These are phyloP conservation scores for Eurystomus glaucurus DNA, from an alignment of 2,797 vertebrate species.

Conservation along the genomic window DNA sequence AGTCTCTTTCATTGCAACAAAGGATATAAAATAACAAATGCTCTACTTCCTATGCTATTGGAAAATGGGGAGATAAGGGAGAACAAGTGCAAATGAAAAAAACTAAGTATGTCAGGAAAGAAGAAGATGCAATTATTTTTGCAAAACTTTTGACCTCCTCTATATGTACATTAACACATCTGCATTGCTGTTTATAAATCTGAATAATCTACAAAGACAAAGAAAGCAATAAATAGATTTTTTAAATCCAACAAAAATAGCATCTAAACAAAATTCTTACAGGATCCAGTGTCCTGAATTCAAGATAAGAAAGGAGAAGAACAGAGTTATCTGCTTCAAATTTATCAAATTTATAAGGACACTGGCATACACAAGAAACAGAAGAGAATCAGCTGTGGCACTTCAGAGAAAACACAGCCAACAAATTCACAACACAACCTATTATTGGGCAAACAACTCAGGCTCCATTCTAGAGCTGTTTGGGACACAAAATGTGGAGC, in stretches of 20 bases:
- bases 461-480: background rate
- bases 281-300: background rate
- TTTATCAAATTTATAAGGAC: background rate
- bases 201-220: background rate
- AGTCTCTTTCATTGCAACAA: background rate
- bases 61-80: background rate
- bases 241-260: background rate
- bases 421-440: background rate
- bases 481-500: background rate
- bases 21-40: background rate
- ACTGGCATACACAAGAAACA: background rate
- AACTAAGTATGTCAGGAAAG: background rate
- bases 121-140: background rate
- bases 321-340: background rate
- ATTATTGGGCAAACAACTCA: background rate
- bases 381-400: background rate
- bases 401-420: background rate
- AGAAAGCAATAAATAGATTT: background rate
- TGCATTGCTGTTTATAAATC: background rate
- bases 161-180: rapidly evolving
- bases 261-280: background rate
- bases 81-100: background rate
- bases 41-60: background rate
- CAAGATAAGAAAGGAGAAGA: background rate
- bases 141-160: background rate